A percentile compares a stretch with the other conserved stretches of the same genome.
Evolutionary conservation across 2,113 vertebrate species (phyloP).

Genomic region (Drymodes brunneopygia): DNA sequence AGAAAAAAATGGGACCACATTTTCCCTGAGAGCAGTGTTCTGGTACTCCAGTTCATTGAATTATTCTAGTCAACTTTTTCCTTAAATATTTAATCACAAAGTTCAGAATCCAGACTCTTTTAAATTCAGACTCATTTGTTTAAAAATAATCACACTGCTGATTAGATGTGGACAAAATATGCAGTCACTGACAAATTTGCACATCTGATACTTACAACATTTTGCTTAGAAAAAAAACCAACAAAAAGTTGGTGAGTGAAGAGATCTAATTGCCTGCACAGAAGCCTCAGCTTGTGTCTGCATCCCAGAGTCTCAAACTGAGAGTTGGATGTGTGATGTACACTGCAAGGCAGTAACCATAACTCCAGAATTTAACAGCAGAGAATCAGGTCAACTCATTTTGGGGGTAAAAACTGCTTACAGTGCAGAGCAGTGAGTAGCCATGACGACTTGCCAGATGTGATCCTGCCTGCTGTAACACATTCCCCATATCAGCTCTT

Average conservation of each 20-base stretch:
- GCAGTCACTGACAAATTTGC: not conserved
- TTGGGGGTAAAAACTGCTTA: not conserved
- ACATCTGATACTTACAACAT: not conserved
- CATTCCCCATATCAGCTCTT: conserved; percentile 22
- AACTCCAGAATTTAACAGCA: not conserved
- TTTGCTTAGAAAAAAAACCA: not conserved
- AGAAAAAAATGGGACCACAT: not conserved
- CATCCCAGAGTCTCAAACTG: not conserved
- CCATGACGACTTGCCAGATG: conserved; percentile 12
- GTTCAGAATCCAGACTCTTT: not conserved
- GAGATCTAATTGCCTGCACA: not conserved
- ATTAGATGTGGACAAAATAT: not conserved
- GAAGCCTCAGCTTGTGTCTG: not conserved
- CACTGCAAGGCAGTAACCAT: not conserved
- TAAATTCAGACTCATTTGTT: not conserved
- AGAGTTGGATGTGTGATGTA: not conserved
- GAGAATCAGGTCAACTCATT: not conserved
- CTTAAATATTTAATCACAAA: not conserved
- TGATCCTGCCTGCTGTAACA: not conserved
- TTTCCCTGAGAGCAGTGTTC: not conserved
- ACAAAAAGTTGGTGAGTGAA: not conserved
- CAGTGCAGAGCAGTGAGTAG: not conserved
- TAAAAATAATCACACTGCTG: not conserved
- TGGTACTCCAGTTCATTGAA: not conserved
- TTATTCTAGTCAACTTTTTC: not conserved